Conservation (phyloP, 2,888 invertebrate genomes). For the Diarsia rubi region DNA sequence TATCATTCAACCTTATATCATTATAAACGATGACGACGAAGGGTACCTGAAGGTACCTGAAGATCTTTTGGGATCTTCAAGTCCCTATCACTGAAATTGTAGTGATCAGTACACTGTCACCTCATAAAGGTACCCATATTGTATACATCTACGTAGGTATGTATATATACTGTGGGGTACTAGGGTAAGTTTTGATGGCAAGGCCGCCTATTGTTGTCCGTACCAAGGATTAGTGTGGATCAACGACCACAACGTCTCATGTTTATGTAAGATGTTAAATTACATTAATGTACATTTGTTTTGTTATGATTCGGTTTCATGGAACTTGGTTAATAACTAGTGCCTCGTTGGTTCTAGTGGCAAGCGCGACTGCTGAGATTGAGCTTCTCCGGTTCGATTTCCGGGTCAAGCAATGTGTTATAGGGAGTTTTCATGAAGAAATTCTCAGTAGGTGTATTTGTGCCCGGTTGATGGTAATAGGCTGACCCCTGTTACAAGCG, state of each 20-base stretch:
- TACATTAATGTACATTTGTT: constrained; percentile 25
- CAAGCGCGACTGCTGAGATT: too few relatives aligned
- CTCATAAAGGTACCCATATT: neutral
- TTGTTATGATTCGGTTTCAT: constrained; percentile 12
- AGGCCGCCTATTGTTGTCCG: constrained; percentile 40
- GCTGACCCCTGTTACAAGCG: too few relatives aligned
- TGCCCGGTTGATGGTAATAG: too few relatives aligned
- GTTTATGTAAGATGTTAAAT: constrained; percentile 43
- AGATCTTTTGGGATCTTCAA: neutral
- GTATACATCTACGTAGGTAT: neutral
- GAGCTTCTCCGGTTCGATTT: too few relatives aligned
- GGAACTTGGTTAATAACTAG: neutral
- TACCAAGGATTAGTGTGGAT: constrained; percentile 60
- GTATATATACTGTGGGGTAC: constrained; percentile 21
- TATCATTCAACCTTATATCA: neutral
- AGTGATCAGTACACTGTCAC: constrained; percentile 5
- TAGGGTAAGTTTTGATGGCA: constrained; percentile 44
- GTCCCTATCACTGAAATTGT: neutral
- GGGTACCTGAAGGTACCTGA: too few relatives aligned
- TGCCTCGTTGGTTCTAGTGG: too few relatives aligned
- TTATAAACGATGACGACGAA: neutral
- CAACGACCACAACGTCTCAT: constrained; percentile 52
- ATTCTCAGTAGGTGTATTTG: too few relatives aligned
- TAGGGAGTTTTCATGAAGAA: too few relatives aligned
- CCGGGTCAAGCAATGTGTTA: too few relatives aligned